Conservation (phyloP, 2,888 invertebrate species). For the Andrena flavipes region DNA sequence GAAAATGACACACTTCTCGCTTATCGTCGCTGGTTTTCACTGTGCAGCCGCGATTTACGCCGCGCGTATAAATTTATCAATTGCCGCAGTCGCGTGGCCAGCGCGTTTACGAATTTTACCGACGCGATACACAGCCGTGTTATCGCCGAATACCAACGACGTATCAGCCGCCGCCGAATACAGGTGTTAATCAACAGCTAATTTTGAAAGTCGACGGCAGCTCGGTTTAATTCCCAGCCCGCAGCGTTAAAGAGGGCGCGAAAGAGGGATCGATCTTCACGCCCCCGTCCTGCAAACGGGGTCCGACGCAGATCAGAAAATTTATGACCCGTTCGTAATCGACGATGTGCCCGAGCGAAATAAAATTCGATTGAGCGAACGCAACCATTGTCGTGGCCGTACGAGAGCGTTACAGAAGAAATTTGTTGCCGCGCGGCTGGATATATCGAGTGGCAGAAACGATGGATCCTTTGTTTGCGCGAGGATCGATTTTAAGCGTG, state of each 20-base stretch:
- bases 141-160: constrained; percentile 1
- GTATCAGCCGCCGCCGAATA: background rate
- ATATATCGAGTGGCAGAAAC: constrained; percentile 18
- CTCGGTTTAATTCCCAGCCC: constrained; percentile 29
- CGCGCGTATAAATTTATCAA: constrained; percentile 34
- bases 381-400: constrained; percentile 27
- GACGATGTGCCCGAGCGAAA: constrained; percentile 36
- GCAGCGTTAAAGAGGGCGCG: background rate
- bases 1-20: constrained; percentile 43
- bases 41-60: constrained; percentile 12
- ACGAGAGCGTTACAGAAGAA: constrained; percentile 10
- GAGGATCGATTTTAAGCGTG: background rate
- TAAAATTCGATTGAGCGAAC: constrained; percentile 41
- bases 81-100: background rate
- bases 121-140: background rate
- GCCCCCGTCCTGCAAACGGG: background rate
- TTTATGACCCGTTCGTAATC: constrained; percentile 45
- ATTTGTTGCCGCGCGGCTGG: constrained; percentile 28
- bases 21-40: constrained; percentile 26
- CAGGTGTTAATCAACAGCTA: constrained; percentile 42
- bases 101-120: constrained; percentile 4
- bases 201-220: constrained; percentile 21
- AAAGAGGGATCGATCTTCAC: constrained; percentile 4
- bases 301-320: constrained; percentile 13
- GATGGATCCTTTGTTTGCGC: constrained; percentile 23